Evolutionary conservation across 2,888 invertebrate genomes (phyloP).

Genomic region (Sicus ferrugineus): DNA sequence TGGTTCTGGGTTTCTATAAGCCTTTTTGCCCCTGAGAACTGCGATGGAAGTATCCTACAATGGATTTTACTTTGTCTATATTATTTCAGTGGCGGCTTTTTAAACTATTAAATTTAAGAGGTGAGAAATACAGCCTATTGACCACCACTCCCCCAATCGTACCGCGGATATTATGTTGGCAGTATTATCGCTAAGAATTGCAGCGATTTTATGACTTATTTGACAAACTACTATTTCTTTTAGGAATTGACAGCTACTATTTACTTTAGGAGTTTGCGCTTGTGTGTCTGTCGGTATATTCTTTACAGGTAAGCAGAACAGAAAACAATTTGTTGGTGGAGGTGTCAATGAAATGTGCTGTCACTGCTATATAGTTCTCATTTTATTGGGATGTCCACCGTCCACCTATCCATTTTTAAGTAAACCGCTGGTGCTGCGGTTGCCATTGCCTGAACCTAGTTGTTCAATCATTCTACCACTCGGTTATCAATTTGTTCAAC

Average conservation of each 20-base stretch:
- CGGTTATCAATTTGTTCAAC: too few species aligned
- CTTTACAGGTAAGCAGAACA: conserved; percentile 11
- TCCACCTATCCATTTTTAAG: too few species aligned
- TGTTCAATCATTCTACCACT: too few species aligned
- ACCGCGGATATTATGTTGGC: conserved; percentile 31
- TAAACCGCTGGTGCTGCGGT: too few species aligned
- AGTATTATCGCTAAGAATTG: conserved; percentile 29
- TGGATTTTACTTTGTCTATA: conserved; percentile 24
- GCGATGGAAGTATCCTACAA: conserved; percentile 30
- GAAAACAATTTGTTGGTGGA: neutral
- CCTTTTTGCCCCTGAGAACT: conserved; percentile 27
- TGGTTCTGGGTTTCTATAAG: conserved; percentile 35
- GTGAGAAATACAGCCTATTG: conserved; percentile 35
- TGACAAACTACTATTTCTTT: conserved; percentile 23
- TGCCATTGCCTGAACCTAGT: too few species aligned
- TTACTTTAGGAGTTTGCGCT: conserved; percentile 1
- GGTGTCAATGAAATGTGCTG: conserved; percentile 15
- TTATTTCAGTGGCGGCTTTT: conserved; percentile 19
- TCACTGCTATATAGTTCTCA: conserved; percentile 16
- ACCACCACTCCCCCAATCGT: conserved; percentile 30
- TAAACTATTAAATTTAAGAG: conserved; percentile 29
- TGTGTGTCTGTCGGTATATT: conserved; percentile 12
- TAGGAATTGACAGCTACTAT: conserved; percentile 14
- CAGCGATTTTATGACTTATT: conserved; percentile 31
- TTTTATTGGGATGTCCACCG: neutral